Percentiles rank a stretch among this genome's conserved stretches.
Evolutionary conservation across 2,888 invertebrate species (phyloP).

Genomic region (Lingula anatina): DNA sequence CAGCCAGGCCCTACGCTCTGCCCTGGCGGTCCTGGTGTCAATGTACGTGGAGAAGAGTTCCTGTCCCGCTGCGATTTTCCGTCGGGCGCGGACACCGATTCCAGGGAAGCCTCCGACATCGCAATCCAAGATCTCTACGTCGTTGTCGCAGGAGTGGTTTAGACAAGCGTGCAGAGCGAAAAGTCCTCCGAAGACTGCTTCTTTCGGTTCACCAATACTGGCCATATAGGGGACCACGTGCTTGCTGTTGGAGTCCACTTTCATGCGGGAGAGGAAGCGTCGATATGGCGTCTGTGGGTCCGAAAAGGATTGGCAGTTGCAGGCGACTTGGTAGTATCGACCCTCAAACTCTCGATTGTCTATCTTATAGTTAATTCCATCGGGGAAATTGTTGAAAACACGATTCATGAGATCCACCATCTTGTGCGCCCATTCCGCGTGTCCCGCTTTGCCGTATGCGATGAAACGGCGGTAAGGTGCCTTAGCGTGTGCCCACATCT

Average conservation of each 20-base stretch:
- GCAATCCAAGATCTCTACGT: constrained; percentile 23
- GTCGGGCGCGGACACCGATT: constrained; percentile 3
- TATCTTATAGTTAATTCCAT: constrained; percentile 18
- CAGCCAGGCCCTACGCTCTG: constrained; percentile 24
- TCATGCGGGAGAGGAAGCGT: constrained; percentile 15
- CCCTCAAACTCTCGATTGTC: constrained; percentile 26
- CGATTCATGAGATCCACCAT: constrained; percentile 27
- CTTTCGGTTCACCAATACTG: constrained; percentile 18
- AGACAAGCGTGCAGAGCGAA: constrained; percentile 34
- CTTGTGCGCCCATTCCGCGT: constrained; percentile 18
- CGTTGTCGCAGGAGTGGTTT: constrained; percentile 35
- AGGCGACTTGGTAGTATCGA: constrained; percentile 26
- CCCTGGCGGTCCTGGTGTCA: constrained; percentile 17
- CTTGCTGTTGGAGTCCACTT: constrained; percentile 7
- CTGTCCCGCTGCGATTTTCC: constrained; percentile 11
- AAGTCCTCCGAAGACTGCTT: constrained; percentile 34
- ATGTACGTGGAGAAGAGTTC: constrained; percentile 28
- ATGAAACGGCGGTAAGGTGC: constrained; percentile 29
- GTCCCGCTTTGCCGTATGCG: constrained; percentile 21
- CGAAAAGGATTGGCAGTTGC: constrained; percentile 33
- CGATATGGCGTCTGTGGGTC: constrained; percentile 22
- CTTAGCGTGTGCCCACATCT: constrained; percentile 23
- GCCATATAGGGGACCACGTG: background rate
- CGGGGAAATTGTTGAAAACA: constrained; percentile 22
- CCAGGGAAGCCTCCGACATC: constrained; percentile 17